Evolutionary conservation across 2,797 vertebrate species (phyloP), one percentile per base, ranked within the genome.

Genomic region (Loris lydekkerianus): DNA sequence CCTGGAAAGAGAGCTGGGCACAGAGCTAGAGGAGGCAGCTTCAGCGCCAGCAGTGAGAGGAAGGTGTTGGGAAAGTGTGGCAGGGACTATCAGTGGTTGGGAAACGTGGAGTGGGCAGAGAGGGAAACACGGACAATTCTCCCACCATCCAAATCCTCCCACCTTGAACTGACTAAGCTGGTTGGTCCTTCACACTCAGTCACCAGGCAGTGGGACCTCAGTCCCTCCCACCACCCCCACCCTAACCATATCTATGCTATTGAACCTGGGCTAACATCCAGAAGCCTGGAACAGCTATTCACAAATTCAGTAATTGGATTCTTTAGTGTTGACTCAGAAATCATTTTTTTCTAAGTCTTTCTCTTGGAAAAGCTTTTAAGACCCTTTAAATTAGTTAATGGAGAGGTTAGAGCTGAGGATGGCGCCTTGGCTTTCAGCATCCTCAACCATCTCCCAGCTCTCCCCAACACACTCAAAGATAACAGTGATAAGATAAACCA

Each of bases 221-320:
- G n/a, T 58, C n/a, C 37, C n/a, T 70, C 43, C 77, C 53, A 67
- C 37, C 83, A n/a, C 56, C 78, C 34, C 27, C 17, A 27, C 83
- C 72, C 86, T 89, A 65, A 73, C 76, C 81, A 37, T 85, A 90
- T 94, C 90, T 91, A 91, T 76, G 87, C 97, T 96, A 86, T 88
- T 96, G 91, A 96, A 97, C 89, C 93, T 85, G 82, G 97, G 96
- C 95, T 93, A 96, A 94, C 75, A 94, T 97, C 97, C 97, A 97
- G 94, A 96, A 96, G 88, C 96, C 58, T 61, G 95, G 95, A 97
- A 92, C 53, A 94, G 96, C 94, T 96, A 94, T 96, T 96, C 96
- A 96, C 97, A 97, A 97, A 98, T 95, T 97, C 97, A 94, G 96
- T 98, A 96, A 97, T 97, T 93, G 96, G 86, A 96, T 81, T 95